Percentiles rank a stretch among this genome's conserved stretches.
Conservation (phyloP, 2,888 invertebrate genomes). For the Sphecodes monilicornis region DNA sequence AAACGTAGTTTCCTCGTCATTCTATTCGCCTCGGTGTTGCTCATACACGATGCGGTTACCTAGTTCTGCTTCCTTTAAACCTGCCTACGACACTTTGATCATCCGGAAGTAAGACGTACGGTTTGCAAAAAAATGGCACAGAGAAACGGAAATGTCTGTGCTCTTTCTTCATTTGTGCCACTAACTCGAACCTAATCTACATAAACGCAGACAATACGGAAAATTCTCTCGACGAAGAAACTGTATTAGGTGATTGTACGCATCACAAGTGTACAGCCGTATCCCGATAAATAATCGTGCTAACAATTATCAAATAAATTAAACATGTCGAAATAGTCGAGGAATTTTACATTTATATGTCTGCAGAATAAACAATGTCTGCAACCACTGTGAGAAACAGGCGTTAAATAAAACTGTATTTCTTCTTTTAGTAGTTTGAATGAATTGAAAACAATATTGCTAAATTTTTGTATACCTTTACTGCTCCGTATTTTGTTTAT, state of each 20-base stretch:
- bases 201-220: background rate
- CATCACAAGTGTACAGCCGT: too few species aligned
- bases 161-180: background rate
- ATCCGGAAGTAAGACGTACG: slow-evolving; percentile 19
- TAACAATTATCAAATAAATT: too few species aligned
- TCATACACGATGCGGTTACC: slow-evolving; percentile 31
- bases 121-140: background rate
- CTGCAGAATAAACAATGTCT: too few species aligned
- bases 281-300: too few species aligned
- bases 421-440: too few species aligned
- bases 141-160: background rate
- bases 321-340: too few species aligned
- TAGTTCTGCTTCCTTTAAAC: slow-evolving; percentile 27
- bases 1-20: slow-evolving; percentile 37
- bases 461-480: too few species aligned
- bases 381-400: too few species aligned
- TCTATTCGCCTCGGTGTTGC: slow-evolving; percentile 35
- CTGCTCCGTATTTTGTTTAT: too few species aligned
- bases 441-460: too few species aligned
- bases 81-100: slow-evolving; percentile 65
- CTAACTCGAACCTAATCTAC: background rate
- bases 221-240: background rate
- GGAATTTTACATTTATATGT: too few species aligned
- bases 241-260: background rate
- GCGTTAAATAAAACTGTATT: too few species aligned